These are phyloP conservation scores for Drosophila littoralis DNA, from an alignment of 1,140 invertebrate genomes.

Conservation along the genomic window DNA sequence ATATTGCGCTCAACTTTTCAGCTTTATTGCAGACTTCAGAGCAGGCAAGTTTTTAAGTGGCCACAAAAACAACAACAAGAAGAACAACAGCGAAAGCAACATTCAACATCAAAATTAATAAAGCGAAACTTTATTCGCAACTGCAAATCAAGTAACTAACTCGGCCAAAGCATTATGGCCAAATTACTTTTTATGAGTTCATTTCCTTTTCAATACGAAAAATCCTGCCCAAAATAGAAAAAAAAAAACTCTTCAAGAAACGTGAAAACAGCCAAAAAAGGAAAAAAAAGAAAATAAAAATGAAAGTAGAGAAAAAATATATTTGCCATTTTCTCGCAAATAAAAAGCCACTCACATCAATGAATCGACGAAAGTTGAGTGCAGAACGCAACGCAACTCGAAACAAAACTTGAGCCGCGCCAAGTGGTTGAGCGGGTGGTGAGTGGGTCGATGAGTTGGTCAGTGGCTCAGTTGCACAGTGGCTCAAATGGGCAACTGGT, in stretches of 20 bases:
- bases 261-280: conserved; percentile 10
- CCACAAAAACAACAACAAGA: conserved; percentile 31
- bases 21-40: conserved; percentile 53
- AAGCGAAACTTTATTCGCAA: conserved; percentile 83
- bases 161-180: conserved; percentile 76
- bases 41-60: conserved; percentile 71
- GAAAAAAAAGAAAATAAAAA: conserved; percentile 35
- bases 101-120: conserved; percentile 77
- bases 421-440: conserved; percentile 6
- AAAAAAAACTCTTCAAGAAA: conserved; percentile 22
- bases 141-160: conserved; percentile 83
- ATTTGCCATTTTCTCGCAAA: conserved; percentile 71
- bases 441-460: conserved; percentile 7
- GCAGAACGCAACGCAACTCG: conserved; percentile 9
- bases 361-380: conserved; percentile 68
- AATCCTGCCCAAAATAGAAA: conserved; percentile 43
- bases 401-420: conserved; percentile 45
- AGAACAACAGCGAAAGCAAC: conserved; percentile 44
- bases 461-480: conserved; percentile 30
- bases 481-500: conserved; percentile 20
- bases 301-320: conserved; percentile 55
- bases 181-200: conserved; percentile 83
- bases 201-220: conserved; percentile 76
- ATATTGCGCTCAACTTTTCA: conserved; percentile 49
- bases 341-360: conserved; percentile 83